Evolutionary conservation across 2,797 vertebrate species (phyloP), one percentile per base, ranked within the genome.

Genomic region (Pelochelys cantorii): DNA sequence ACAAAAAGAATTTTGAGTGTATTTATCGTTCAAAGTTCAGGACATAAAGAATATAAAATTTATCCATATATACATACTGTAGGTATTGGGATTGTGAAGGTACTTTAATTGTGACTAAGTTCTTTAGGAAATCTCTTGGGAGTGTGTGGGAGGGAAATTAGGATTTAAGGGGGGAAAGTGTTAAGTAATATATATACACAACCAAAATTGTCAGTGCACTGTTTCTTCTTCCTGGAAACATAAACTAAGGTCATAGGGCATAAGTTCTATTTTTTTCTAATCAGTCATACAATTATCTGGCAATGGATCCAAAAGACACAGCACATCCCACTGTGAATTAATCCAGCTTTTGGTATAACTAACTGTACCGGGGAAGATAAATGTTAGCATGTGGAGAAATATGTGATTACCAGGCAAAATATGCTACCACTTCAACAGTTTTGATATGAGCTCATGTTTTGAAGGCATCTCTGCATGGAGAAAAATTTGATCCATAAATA

Each of bases 81-180:
- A 92, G 79, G 74, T 88, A 80, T 37, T 89, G 62, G 56, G 82
- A 5, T 52, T 87, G 15, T 87, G 20, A 34, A 56, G 52, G 77
- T 88, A 22, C 85, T 89, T 90, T 54, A 96, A 59, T 60, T 78
- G 68, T 79, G 91, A 60, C 56, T 55, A 89, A 92, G 79, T 93
- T 52, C 57, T 87, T 78, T 79, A 29, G 53, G 34, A 95, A 93
- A 85, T 80, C 71, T 86, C 71, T 42, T 18, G 9, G 37, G 81
- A 56, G 12, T 56, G 15, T 57, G 56, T 57, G 29, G 6, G 12
- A 5, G 29, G 57, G 79, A 95, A 74, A 84, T 1, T 20, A 34
- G 10, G 68, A 22, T 52, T 93, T 81, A 57, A 9, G 81, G 88
- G 75, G 68, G 55, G 71, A 85, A 85, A 10, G 3, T 77, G 57